These are phyloP conservation scores for Megalops cyprinoides DNA, from an alignment of 2,797 vertebrate species.

Conservation along the genomic window DNA sequence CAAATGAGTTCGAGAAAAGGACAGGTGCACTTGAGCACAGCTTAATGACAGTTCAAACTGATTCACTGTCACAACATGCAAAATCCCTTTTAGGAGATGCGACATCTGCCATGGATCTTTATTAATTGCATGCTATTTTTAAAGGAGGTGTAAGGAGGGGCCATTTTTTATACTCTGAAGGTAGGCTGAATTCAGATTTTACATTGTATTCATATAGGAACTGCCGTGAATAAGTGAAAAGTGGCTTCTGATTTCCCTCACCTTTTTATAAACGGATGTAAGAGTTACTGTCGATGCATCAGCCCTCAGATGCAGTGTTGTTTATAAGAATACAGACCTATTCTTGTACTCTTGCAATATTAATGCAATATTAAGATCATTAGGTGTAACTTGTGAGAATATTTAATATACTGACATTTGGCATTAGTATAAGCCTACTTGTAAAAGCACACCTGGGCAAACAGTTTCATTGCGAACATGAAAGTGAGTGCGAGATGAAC, in stretches of 20 bases:
- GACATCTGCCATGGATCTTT: conserved; percentile 43
- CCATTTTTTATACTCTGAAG: conserved; percentile 41
- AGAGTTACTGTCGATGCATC: neutral
- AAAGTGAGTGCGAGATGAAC: neutral
- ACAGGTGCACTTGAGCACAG: conserved; percentile 35
- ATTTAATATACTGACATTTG: neutral
- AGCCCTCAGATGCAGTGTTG: conserved; percentile 12
- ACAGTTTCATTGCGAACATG: neutral
- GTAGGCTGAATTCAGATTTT: conserved; percentile 39
- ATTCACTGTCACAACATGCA: conserved; percentile 28
- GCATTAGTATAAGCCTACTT: conserved; percentile 1
- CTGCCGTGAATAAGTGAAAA: conserved; percentile 18
- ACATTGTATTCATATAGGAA: conserved; percentile 37
- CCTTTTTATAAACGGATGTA: conserved; percentile 26
- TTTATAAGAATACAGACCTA: conserved; percentile 32
- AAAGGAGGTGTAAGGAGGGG: conserved; percentile 29
- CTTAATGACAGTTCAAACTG: conserved; percentile 30
- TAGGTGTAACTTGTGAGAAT: neutral
- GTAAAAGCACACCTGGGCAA: neutral
- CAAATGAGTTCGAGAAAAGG: conserved; percentile 42
- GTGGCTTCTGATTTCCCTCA: conserved; percentile 23
- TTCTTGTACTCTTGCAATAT: conserved; percentile 24
- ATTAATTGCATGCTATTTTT: conserved; percentile 48
- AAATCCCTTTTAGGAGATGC: conserved; percentile 38
- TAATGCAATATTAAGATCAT: conserved; percentile 16